phyloP scores from a whole-genome alignment of 2,113 vertebrate genomes.

The Elachura formosa region DNA sequence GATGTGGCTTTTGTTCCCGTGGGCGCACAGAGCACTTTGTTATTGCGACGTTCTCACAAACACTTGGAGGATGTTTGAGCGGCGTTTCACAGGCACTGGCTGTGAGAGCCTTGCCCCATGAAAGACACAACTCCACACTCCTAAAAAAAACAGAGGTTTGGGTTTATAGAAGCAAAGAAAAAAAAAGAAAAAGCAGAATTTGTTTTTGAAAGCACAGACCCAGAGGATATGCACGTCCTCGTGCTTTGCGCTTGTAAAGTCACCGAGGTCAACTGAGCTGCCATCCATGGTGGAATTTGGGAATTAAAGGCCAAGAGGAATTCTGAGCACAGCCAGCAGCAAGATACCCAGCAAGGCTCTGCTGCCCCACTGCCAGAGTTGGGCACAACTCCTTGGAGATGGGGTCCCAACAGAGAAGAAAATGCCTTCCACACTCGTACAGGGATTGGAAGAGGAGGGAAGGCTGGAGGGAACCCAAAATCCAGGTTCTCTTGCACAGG shows the following conservation, averaged over 20 bases:
- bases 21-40: conserved; percentile 58
- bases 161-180: not conserved
- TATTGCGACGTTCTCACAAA: conserved; percentile 68
- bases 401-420: not conserved
- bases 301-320: not conserved
- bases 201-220: not conserved
- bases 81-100: not conserved
- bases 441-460: not conserved
- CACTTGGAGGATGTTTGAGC: conserved; percentile 54
- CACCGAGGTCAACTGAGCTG: not conserved
- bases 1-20: conserved; percentile 72
- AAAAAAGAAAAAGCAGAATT: not conserved
- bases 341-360: not conserved
- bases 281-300: not conserved
- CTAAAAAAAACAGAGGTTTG: not conserved
- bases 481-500: fast-evolving
- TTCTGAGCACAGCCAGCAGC: not conserved
- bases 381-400: not conserved
- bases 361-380: not conserved
- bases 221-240: fast-evolving
- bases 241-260: not conserved
- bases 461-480: not conserved
- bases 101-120: not conserved
- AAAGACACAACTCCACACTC: not conserved
- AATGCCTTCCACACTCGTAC: not conserved